Evolutionary conservation across 1,140 invertebrate genomes (phyloP).

Genomic region (Acromyrmex echinatior): DNA sequence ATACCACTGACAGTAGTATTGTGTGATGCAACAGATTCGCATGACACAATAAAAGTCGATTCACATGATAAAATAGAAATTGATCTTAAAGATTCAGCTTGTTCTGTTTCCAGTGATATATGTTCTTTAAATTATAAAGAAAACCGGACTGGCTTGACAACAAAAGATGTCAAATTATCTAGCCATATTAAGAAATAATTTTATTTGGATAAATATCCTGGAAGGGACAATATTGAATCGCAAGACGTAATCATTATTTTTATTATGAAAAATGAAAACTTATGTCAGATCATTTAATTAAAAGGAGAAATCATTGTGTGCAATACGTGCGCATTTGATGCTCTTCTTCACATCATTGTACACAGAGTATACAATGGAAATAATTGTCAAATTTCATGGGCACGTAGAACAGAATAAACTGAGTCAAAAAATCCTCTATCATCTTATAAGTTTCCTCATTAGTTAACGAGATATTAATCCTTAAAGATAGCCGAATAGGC

Average conservation of each 20-base stretch:
- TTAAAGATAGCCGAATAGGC: no score
- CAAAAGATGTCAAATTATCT: not conserved
- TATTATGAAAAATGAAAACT: slow-evolving; percentile 4
- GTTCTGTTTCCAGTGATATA: not conserved
- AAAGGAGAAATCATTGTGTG: not conserved
- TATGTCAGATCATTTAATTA: not conserved
- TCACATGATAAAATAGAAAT: no score
- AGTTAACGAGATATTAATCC: no score
- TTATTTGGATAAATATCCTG: slow-evolving; percentile 12
- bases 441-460: no score
- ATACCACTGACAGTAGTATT: no score
- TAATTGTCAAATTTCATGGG: no score
- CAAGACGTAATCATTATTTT: not conserved
- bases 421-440: no score
- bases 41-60: no score
- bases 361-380: no score
- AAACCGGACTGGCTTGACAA: not conserved
- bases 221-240: not conserved
- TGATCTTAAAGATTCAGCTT: not conserved
- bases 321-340: slow-evolving; percentile 12
- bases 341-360: not conserved
- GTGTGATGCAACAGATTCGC: no score
- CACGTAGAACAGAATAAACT: no score
- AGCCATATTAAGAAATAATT: not conserved
- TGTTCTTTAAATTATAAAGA: slow-evolving; percentile 1